Evolutionary conservation across 1,140 invertebrate species (phyloP).

Genomic region (Drosophila erecta): DNA sequence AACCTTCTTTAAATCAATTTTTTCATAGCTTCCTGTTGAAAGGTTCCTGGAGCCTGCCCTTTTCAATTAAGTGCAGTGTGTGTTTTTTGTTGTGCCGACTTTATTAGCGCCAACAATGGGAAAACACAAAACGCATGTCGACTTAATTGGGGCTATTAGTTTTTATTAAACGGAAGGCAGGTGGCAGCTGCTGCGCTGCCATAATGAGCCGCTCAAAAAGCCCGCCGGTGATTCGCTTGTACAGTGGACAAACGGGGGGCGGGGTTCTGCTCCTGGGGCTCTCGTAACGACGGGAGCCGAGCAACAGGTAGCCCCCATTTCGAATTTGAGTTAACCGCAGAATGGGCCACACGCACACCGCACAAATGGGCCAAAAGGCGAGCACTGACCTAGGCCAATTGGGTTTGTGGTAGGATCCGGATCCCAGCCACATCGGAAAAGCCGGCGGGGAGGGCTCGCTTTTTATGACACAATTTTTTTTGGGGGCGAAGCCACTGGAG

Average conservation of each 20-base stretch:
- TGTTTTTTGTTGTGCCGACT: conserved; percentile 29
- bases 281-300: conserved; percentile 33
- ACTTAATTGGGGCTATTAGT: conserved; percentile 79
- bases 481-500: conserved; percentile 4
- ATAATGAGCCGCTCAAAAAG: conserved; percentile 62
- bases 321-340: conserved; percentile 53
- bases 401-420: conserved; percentile 70
- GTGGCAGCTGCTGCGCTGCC: conserved; percentile 61
- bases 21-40: conserved; percentile 45
- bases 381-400: conserved; percentile 76
- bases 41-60: conserved; percentile 4
- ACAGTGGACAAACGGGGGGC: background rate
- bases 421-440: conserved; percentile 5
- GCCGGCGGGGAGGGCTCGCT: conserved; percentile 40
- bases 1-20: conserved; percentile 72
- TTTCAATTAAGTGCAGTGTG: conserved; percentile 29
- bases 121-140: conserved; percentile 65
- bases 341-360: conserved; percentile 64
- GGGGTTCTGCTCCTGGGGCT: background rate
- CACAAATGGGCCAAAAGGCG: conserved; percentile 14
- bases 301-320: conserved; percentile 68
- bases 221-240: conserved; percentile 26
- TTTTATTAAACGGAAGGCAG: conserved; percentile 58
- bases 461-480: conserved; percentile 49
- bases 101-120: conserved; percentile 60